Conservation (phyloP, 2,797 vertebrate genomes). For the Danio jaintianensis region DNA sequence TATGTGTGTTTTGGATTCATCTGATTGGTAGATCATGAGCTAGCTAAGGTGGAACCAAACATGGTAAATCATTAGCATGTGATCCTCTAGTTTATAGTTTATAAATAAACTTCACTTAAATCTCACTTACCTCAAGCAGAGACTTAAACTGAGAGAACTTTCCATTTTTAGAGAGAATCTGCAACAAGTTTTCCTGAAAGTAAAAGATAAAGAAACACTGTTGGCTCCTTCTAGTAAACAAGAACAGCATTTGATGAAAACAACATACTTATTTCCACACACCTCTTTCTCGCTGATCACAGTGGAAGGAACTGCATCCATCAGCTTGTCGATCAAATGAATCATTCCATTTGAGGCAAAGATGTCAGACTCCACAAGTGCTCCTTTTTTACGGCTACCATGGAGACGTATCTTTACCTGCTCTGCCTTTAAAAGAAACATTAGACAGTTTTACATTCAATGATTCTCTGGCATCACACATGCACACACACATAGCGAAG, state of each 20-base stretch:
- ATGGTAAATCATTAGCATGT: no score
- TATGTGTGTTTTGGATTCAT: no score
- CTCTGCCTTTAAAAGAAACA: constrained; percentile 72
- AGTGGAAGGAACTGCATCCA: constrained; percentile 81
- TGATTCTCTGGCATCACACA: background rate
- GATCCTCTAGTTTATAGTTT: no score
- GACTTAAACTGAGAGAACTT: constrained; percentile 83
- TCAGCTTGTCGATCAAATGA: constrained; percentile 86
- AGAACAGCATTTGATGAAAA: background rate
- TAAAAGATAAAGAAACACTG: constrained; percentile 15
- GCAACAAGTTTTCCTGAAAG: constrained; percentile 86
- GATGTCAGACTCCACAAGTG: constrained; percentile 82
- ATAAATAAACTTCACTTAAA: background rate
- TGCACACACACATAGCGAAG: background rate
- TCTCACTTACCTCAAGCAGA: constrained; percentile 82
- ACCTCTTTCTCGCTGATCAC: constrained; percentile 85
- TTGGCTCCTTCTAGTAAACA: background rate
- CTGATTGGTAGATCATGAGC: no score
- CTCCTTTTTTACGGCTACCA: constrained; percentile 81
- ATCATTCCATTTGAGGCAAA: constrained; percentile 90
- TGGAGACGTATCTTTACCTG: constrained; percentile 82
- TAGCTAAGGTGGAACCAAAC: no score
- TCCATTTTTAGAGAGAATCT: constrained; percentile 81
- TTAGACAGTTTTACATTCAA: background rate
- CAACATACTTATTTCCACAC: constrained; percentile 35